Evolutionary conservation across 2,888 invertebrate genomes (phyloP).

Genomic region (Hypomecis punctinalis): DNA sequence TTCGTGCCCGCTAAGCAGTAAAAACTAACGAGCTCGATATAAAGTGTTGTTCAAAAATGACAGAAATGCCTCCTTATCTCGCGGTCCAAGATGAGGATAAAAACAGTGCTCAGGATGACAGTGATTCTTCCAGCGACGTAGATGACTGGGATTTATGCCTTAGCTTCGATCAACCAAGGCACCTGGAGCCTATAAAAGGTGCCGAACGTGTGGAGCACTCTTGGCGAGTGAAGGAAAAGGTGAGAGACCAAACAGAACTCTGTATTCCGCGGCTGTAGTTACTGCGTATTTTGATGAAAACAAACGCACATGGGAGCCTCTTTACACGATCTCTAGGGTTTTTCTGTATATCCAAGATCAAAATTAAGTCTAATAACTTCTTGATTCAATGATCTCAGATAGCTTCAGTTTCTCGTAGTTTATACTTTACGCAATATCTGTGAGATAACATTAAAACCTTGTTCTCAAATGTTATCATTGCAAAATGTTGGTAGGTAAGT

Average conservation of each 20-base stretch:
- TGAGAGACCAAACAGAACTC: slow-evolving; percentile 61
- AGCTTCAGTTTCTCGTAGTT: neutral
- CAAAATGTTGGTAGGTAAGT: slow-evolving; percentile 3
- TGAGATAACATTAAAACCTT: slow-evolving; percentile 20
- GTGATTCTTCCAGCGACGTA: slow-evolving; percentile 74
- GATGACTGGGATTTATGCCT: slow-evolving; percentile 89
- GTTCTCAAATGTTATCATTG: slow-evolving; percentile 16
- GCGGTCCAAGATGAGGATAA: slow-evolving; percentile 77
- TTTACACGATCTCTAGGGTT: neutral
- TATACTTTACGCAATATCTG: slow-evolving; percentile 21
- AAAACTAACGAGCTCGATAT: slow-evolving; percentile 56
- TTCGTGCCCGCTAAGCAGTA: slow-evolving; percentile 59
- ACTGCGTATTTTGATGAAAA: slow-evolving; percentile 68
- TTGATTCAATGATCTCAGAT: neutral
- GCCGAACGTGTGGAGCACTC: slow-evolving; percentile 90
- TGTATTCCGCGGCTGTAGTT: slow-evolving; percentile 43
- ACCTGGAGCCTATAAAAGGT: slow-evolving; percentile 76
- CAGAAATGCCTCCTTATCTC: slow-evolving; percentile 83
- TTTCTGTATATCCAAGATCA: neutral
- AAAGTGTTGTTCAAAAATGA: slow-evolving; percentile 77
- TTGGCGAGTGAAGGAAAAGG: slow-evolving; percentile 97
- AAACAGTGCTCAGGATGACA: slow-evolving; percentile 72
- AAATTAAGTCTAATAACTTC: neutral
- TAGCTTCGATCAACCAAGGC: slow-evolving; percentile 89
- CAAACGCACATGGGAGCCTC: slow-evolving; percentile 74